Evolutionary conservation across 1,140 invertebrate genomes (phyloP), one percentile per base, ranked within the genome.

Genomic region (Zaprionus inermis): DNA sequence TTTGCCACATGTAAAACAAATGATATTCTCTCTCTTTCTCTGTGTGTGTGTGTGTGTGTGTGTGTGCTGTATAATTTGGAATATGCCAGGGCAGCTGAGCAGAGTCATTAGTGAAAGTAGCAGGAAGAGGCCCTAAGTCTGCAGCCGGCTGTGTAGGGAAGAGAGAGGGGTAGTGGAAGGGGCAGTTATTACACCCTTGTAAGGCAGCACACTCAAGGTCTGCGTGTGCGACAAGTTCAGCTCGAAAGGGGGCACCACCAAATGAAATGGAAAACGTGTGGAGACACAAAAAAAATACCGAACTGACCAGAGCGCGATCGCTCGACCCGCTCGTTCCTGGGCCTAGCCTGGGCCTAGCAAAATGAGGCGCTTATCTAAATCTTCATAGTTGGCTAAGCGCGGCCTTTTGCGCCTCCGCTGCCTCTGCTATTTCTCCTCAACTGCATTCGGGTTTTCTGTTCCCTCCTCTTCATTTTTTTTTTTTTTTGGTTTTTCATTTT

Each of bases 371-470:
- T 91, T 91, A 91, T 91, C 90, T 91, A 81, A 90, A 91, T 91
- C 90, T 91, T 91, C 77, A 91, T 91, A 91, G 86, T 91, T 91
- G 90, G 90, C 86, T 91, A 91, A 82, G 63, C 88, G 82, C 88
- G 86, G 82, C 82, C 72, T 75, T 76, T 80, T 81, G 67, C 68
- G 59, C 76, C 69, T 76, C 14, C 46, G 60, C 65, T 58, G 30
- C 34, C 52, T 67, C 61, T 49, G 65, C 64, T 66, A 51, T 36
- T 76, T 63, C 66, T 67, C 64, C 32, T 46, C n/a, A n/a, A n/a
- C n/a, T n/a, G n/a, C n/a, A n/a, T n/a, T n/a, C n/a, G n/a, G n/a
- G n/a, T n/a, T n/a, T n/a, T 18, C 71, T 34, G 20, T 24, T 57
- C 49, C 54, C 22, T 22, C 44, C 51, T 20, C 46, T 73, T 1